Percentiles rank a stretch among this genome's conserved stretches.
Conservation (phyloP, 2,113 vertebrate genomes). For the Gallinago media region DNA sequence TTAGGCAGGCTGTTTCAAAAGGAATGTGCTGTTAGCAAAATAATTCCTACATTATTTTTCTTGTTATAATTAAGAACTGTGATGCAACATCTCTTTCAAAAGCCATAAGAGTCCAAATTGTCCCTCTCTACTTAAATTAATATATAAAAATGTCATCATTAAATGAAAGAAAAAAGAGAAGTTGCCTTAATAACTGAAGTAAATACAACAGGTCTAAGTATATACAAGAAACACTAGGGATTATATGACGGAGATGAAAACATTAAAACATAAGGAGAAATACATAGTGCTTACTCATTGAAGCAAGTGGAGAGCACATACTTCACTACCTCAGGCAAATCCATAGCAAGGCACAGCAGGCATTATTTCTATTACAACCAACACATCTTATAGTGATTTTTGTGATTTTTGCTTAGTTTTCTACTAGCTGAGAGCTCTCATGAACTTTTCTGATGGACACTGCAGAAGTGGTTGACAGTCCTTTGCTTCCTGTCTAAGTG, state of each 20-base stretch:
- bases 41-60: not conserved
- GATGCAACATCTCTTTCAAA: not conserved
- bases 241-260: not conserved
- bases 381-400: not conserved
- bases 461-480: not conserved
- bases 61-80: not conserved
- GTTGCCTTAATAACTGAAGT: not conserved
- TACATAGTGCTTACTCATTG: not conserved
- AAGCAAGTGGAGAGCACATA: not conserved
- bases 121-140: not conserved
- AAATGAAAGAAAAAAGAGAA: not conserved
- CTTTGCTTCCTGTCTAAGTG: not conserved
- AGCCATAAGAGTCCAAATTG: not conserved
- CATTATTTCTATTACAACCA: not conserved
- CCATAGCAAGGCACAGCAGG: not conserved
- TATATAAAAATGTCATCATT: not conserved
- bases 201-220: not conserved
- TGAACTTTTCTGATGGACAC: not conserved
- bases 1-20: not conserved
- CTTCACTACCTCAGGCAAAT: not conserved
- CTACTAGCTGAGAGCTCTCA: not conserved
- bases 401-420: not conserved
- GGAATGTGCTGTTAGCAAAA: not conserved
- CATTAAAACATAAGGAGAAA: not conserved
- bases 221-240: not conserved